Percentiles rank a stretch among this genome's conserved stretches.
Evolutionary conservation across 2,797 vertebrate species (phyloP).

Genomic region (Micromesistius poutassou): DNA sequence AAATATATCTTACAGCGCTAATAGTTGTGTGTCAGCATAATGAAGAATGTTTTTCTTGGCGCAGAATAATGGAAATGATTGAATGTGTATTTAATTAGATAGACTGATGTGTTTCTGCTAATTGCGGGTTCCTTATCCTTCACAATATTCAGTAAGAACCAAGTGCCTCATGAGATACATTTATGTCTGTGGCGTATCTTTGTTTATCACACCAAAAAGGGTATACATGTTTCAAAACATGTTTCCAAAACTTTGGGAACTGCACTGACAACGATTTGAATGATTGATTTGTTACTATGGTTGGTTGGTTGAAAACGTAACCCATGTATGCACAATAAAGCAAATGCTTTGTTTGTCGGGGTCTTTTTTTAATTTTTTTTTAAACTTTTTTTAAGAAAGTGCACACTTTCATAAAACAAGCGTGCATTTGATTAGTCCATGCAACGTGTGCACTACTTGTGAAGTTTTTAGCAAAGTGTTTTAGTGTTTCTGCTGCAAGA

Average conservation of each 20-base stretch:
- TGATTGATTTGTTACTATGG: not conserved
- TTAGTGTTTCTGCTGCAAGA: conserved; percentile 45
- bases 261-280: not conserved
- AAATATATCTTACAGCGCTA: too few species aligned
- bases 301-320: conserved; percentile 11
- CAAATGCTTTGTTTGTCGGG: not conserved
- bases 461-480: conserved; percentile 45
- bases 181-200: not conserved
- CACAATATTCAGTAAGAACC: not conserved
- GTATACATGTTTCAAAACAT: not conserved
- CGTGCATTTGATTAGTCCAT: conserved; percentile 11
- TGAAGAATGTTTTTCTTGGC: not conserved
- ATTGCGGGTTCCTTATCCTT: not conserved
- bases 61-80: not conserved
- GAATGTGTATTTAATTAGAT: not conserved
- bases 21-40: not conserved
- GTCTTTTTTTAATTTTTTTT: too few species aligned
- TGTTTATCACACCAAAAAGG: not conserved
- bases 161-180: not conserved
- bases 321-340: conserved; percentile 6
- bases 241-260: not conserved
- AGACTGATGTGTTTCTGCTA: not conserved
- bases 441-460: conserved; percentile 12
- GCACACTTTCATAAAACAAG: conserved; percentile 32
- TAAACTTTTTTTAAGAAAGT: conserved; percentile 17